Evolutionary conservation across 2,113 vertebrate species (phyloP), one percentile per base, ranked within the genome.

Genomic region (Sphaerodactylus townsendi): DNA sequence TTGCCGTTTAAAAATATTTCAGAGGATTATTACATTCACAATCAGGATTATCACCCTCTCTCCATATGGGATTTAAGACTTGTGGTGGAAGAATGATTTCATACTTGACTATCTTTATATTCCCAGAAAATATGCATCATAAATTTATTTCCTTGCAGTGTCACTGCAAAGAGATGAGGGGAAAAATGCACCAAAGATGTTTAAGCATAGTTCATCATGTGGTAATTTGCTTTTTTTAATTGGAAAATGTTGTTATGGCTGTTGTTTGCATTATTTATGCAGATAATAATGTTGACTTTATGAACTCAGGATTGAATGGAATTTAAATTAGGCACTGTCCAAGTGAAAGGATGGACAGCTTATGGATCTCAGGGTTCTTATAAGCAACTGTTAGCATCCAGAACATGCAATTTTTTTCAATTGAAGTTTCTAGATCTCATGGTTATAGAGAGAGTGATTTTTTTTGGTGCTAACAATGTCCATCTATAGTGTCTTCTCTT

Each of bases 21-120:
- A 86, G 70, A 77, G 80, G 70, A 92, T 91, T 93, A 91, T 88
- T 89, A 93, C 89, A 14, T 91, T 93, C 39, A 44, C 89, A 91
- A 90, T 91, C 90, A 92, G 86, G 89, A 84, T 93, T 90, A 92
- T 88, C 87, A 85, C 82, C 84, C 21, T 83, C 64, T 91, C 15
- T 84, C 82, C 85, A 79, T 48, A 77, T 19, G 70, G 78, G 78
- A 86, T 88, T 92, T 92, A 81, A 59, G 82, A 89, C 80, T 73
- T 64, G 46, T 81, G 74, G 80, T 50, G 85, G 85, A 93, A 82
- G 41, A 71, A 44, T 91, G 89, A 87, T 91, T 94, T 93, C 81
- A 77, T 85, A 88, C 83, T 93, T 87, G 35, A 89, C 75, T 86
- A 85, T 89, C 86, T 84, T 86, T 93, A 72, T 89, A 92, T 89